Conservation (phyloP, 1,140 invertebrate species). For the Scaptomyza montana region DNA sequence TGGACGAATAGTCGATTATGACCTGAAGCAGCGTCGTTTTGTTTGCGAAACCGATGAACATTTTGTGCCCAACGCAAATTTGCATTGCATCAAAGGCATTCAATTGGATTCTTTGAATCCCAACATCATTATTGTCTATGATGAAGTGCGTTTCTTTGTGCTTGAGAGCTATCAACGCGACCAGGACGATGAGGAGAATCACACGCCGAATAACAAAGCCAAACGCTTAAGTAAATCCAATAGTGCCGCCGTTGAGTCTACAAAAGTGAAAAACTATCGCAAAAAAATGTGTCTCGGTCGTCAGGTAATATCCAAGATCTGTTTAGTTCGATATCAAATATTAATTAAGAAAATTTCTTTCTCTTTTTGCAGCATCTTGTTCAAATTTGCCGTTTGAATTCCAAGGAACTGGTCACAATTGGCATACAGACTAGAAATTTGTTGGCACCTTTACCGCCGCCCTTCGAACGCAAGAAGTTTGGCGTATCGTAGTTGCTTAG, state of each 20-base stretch:
- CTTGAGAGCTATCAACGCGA: constrained; percentile 76
- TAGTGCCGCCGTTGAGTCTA: too few species aligned
- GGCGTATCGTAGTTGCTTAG: constrained; percentile 82
- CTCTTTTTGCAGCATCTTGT: constrained; percentile 87
- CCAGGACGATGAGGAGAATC: background rate
- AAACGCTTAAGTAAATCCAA: constrained; percentile 22
- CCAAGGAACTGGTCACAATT: constrained; percentile 87
- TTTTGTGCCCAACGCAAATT: constrained; percentile 40
- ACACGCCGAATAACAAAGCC: constrained; percentile 10
- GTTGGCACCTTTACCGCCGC: constrained; percentile 86
- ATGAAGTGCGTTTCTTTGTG: constrained; percentile 86
- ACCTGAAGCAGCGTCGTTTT: constrained; percentile 85
- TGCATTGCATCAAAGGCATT: constrained; percentile 85
- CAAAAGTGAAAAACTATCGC: background rate
- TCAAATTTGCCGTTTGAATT: constrained; percentile 85
- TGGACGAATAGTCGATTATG: constrained; percentile 90
- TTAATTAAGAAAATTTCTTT: background rate
- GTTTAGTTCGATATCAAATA: background rate
- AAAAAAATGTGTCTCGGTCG: constrained; percentile 20
- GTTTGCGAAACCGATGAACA: constrained; percentile 84
- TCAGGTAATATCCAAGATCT: constrained; percentile 18
- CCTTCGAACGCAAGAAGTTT: constrained; percentile 87
- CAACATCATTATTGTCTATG: constrained; percentile 87
- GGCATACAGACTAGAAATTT: constrained; percentile 88
- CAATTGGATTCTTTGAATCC: constrained; percentile 85